phyloP scores from a whole-genome alignment of 2,888 invertebrate genomes.

The Orgyia antiqua region DNA sequence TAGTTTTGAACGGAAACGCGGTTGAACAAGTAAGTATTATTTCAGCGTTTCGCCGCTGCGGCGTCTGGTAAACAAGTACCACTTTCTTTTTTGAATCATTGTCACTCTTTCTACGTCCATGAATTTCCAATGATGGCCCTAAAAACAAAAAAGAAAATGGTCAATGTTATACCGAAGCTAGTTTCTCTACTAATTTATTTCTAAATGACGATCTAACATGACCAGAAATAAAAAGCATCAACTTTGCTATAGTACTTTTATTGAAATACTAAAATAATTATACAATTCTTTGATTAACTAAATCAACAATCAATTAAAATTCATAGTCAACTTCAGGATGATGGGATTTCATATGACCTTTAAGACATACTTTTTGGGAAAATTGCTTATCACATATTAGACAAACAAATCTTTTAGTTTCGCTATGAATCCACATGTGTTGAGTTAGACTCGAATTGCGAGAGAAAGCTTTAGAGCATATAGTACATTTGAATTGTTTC shows the following conservation, averaged over 20 bases:
- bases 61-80: conserved; percentile 63
- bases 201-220: conserved; percentile 14
- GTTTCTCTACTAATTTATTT: conserved; percentile 9
- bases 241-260: background rate
- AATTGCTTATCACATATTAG: conserved; percentile 54
- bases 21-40: conserved; percentile 59
- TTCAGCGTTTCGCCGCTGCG: conserved; percentile 67
- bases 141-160: conserved; percentile 71
- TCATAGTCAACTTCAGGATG: conserved; percentile 38
- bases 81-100: conserved; percentile 63
- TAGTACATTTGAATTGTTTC: conserved; percentile 56
- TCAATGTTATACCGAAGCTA: conserved; percentile 50
- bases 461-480: conserved; percentile 69
- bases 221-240: conserved; percentile 6
- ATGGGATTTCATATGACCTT: conserved; percentile 46
- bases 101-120: conserved; percentile 55
- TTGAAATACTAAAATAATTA: no score
- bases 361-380: conserved; percentile 59
- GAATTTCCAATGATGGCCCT: conserved; percentile 67
- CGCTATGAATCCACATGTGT: conserved; percentile 64
- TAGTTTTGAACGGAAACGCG: conserved; percentile 66
- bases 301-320: conserved; percentile 5
- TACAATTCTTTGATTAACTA: no score
- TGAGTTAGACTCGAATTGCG: conserved; percentile 62
- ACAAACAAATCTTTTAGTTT: conserved; percentile 51